Evolutionary conservation across 2,888 invertebrate species (phyloP).

Genomic region (Biston stratarius): DNA sequence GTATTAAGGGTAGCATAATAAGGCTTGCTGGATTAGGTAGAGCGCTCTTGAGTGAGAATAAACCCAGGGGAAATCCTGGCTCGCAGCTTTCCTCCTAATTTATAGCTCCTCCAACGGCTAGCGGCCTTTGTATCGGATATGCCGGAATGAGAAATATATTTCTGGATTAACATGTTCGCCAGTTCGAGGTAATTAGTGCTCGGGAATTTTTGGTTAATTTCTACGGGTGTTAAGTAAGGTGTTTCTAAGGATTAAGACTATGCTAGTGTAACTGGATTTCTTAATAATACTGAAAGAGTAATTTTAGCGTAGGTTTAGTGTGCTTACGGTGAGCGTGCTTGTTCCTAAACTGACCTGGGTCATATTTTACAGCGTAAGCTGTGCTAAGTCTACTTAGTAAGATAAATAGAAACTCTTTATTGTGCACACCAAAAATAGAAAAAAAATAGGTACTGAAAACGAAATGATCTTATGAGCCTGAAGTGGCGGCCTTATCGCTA

Average conservation of each 20-base stretch:
- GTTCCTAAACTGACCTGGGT: too few relatives aligned
- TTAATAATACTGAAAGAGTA: neutral
- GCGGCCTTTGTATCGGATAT: constrained; percentile 84
- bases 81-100: constrained; percentile 85
- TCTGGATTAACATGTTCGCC: constrained; percentile 82
- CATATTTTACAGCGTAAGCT: too few relatives aligned
- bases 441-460: too few relatives aligned
- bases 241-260: neutral
- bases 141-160: constrained; percentile 81
- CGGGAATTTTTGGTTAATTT: constrained; percentile 58
- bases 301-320: neutral
- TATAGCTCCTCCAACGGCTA: constrained; percentile 82
- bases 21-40: constrained; percentile 86
- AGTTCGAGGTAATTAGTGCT: constrained; percentile 75
- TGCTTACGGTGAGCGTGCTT: too few relatives aligned
- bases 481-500: too few relatives aligned
- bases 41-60: constrained; percentile 86
- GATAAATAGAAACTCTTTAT: too few relatives aligned
- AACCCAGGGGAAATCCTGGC: constrained; percentile 85
- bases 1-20: constrained; percentile 86
- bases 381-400: too few relatives aligned
- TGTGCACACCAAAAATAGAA: too few relatives aligned
- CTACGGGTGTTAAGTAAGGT: constrained; percentile 28
- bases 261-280: neutral
- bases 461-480: too few relatives aligned